phyloP scores from a whole-genome alignment of 1,140 invertebrate species.

The Drosophila ananassae region DNA sequence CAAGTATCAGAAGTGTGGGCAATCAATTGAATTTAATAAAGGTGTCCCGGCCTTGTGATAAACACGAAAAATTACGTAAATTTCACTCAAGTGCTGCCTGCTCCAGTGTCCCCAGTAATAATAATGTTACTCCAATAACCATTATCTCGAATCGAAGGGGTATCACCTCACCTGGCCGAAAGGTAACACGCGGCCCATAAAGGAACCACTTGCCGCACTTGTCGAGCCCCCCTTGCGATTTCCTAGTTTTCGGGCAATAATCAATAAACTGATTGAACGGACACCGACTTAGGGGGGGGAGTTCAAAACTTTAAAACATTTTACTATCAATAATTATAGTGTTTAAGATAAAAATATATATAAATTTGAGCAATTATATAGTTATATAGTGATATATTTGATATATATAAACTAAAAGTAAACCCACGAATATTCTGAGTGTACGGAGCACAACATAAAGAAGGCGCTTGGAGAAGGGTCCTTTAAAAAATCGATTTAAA shows the following conservation, averaged over 20 bases:
- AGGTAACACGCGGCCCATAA: slow-evolving; percentile 28
- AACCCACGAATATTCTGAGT: too few species aligned
- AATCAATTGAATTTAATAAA: slow-evolving; percentile 58
- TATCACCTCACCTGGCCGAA: slow-evolving; percentile 24
- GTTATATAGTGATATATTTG: too few species aligned
- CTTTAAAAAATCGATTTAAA: not conserved
- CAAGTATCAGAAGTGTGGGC: slow-evolving; percentile 24
- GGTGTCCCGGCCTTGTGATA: slow-evolving; percentile 27
- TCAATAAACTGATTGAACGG: slow-evolving; percentile 56
- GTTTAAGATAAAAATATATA: too few species aligned
- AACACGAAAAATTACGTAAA: slow-evolving; percentile 46
- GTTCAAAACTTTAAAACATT: too few species aligned
- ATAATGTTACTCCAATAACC: slow-evolving; percentile 26
- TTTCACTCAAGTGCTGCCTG: slow-evolving; percentile 30
- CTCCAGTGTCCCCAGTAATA: slow-evolving; percentile 5
- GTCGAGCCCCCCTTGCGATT: slow-evolving; percentile 21
- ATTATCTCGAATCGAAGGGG: slow-evolving; percentile 14
- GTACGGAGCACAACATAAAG: too few species aligned
- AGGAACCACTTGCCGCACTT: slow-evolving; percentile 20
- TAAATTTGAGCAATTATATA: too few species aligned
- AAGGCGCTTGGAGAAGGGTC: too few species aligned
- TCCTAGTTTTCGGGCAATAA: slow-evolving; percentile 51
- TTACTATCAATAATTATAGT: too few species aligned
- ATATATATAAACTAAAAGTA: too few species aligned
- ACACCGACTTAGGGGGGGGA: slow-evolving; percentile 25